Evolutionary conservation across 2,797 vertebrate genomes (phyloP).

Genomic region (Danio kyathit): DNA sequence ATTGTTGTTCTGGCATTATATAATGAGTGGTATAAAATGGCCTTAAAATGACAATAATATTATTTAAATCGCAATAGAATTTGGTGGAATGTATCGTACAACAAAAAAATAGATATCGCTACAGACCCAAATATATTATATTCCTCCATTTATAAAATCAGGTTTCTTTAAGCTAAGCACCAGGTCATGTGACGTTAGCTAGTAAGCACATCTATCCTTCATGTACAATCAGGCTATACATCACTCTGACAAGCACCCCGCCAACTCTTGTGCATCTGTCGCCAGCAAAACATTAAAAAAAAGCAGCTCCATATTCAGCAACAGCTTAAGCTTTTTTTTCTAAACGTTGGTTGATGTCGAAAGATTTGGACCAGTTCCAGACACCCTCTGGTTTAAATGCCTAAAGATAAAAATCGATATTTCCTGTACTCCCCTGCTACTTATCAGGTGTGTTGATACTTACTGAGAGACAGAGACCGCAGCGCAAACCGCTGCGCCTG

Average conservation of each 20-base stretch:
- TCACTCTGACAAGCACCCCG: conserved; percentile 39
- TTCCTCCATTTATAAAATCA: no score
- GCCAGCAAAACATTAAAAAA: conserved; percentile 27
- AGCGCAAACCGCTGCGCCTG: background rate
- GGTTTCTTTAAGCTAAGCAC: conserved; percentile 1
- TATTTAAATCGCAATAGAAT: no score
- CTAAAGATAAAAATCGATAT: conserved; percentile 26
- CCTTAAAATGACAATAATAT: no score
- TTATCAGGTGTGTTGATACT: conserved; percentile 38
- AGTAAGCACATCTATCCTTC: background rate
- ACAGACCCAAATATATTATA: no score
- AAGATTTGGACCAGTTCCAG: conserved; percentile 29
- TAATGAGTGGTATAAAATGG: no score
- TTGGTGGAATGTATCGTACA: no score
- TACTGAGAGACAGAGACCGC: conserved; percentile 12
- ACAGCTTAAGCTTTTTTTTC: background rate
- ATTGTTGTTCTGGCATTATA: no score
- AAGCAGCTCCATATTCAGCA: conserved; percentile 15
- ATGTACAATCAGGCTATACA: conserved; percentile 8
- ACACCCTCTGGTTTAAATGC: conserved; percentile 24
- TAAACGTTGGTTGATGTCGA: background rate
- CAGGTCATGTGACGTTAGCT: background rate
- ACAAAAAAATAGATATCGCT: no score
- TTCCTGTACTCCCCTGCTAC: conserved; percentile 8
- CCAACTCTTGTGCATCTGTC: conserved; percentile 33